Evolutionary conservation across 2,797 vertebrate species (phyloP).

Genomic region (Pantherophis alleghaniensis): DNA sequence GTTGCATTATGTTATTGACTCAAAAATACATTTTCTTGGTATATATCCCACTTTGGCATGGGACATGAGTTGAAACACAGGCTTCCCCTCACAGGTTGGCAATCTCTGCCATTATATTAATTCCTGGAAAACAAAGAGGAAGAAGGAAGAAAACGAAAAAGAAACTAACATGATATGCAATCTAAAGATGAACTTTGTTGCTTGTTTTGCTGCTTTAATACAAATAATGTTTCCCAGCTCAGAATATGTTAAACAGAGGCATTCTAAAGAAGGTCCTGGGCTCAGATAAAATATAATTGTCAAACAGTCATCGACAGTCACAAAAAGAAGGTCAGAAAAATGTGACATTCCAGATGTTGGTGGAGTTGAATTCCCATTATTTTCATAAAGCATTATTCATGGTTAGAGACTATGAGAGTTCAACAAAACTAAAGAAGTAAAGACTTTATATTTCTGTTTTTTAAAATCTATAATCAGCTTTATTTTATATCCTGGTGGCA

Average conservation of each 20-base stretch:
- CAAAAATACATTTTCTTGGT: fast-evolving
- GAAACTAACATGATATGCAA: neutral
- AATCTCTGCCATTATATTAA: neutral
- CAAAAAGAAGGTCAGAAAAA: neutral
- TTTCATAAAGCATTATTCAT: neutral
- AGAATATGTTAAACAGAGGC: neutral
- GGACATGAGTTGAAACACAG: neutral
- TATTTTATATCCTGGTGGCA: neutral
- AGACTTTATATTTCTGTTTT: neutral
- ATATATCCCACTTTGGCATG: fast-evolving
- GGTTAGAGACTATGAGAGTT: neutral
- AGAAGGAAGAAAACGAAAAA: constrained; percentile 4
- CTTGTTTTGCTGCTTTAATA: neutral
- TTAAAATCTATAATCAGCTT: neutral
- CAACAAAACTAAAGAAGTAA: neutral
- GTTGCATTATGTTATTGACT: neutral
- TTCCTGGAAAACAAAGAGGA: neutral
- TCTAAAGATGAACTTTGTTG: neutral
- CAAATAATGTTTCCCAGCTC: neutral
- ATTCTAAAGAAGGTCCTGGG: neutral
- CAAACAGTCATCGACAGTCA: neutral
- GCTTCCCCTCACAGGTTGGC: neutral
- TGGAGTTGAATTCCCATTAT: neutral
- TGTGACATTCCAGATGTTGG: neutral
- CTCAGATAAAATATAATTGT: neutral